phyloP scores from a whole-genome alignment of 2,797 vertebrate genomes.

The Takifugu ocellatus region DNA sequence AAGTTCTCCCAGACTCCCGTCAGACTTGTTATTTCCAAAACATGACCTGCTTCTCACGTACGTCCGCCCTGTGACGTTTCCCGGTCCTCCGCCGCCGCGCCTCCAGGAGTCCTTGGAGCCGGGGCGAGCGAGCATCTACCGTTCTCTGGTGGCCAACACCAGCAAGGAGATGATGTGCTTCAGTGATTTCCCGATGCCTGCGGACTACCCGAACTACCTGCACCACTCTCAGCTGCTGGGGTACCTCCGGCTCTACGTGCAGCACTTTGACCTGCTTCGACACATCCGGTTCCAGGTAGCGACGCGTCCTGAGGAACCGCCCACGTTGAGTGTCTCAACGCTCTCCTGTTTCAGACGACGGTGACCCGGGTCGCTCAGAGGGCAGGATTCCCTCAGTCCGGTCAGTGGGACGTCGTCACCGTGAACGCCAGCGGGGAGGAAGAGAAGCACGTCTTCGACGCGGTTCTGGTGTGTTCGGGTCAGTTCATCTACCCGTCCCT shows the following conservation, averaged over 20 bases:
- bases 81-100: background rate
- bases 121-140: constrained; percentile 80
- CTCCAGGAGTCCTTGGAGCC: constrained; percentile 76
- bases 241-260: constrained; percentile 84
- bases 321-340: too few species aligned
- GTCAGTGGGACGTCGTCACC: constrained; percentile 84
- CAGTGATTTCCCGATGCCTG: constrained; percentile 88
- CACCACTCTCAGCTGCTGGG: constrained; percentile 80
- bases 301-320: too few species aligned
- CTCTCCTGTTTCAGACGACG: constrained; percentile 66
- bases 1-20: too few species aligned
- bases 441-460: constrained; percentile 77
- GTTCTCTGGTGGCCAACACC: constrained; percentile 84
- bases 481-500: constrained; percentile 70
- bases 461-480: constrained; percentile 84
- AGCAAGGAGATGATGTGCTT: constrained; percentile 96
- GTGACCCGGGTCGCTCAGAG: constrained; percentile 75
- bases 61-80: background rate
- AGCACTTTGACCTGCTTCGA: constrained; percentile 78
- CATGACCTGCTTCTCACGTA: too few species aligned
- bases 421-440: constrained; percentile 62
- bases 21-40: too few species aligned
- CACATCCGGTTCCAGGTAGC: constrained; percentile 80
- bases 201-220: constrained; percentile 87
- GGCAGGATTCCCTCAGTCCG: constrained; percentile 76